Base-by-base conservation (phyloP, 1,140 invertebrate genomes). In the Drosophila serrata region DNA sequence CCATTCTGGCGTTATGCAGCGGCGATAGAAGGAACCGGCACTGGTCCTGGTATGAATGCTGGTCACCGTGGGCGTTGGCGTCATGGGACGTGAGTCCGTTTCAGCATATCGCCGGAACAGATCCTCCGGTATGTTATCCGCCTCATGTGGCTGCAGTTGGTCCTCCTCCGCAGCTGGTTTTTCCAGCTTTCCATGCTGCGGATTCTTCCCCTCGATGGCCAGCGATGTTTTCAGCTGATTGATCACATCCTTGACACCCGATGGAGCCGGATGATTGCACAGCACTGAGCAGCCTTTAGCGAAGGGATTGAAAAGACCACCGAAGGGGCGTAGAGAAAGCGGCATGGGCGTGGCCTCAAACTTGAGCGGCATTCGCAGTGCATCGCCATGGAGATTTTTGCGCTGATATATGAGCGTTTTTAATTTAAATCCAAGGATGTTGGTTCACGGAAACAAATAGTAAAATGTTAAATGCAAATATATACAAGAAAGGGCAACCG, bases 261-360 rank as follows among this genome's bases (percentile, higher is more conserved):
- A 94, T 61, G 96, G 96, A 13, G 95, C 95, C 2, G 96, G 96
- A 93, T 97, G 96, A 85, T 97, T 97, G 93, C 96, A 97, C 3
- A 97, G 93, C 7, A 97, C 94, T 0, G 96, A 97, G 88, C 96
- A 97, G 12, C 95, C 95, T 72, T 95, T 95, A 3, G 96, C 94
- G 91, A 95, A 97, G 4, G 96, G 96, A 93, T 97, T 97, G 92
- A 95, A 97, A 1, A 97, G 93, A 9, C 95, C 95, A 5, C 96
- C 95, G 76, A 96, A 97, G 0, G 96, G 96, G 62, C 96, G 95
- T 27, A 96, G 51, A 1, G 91, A 91, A 9, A 92, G 74, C 3
- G 87, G 81, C 79, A 92, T 90, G n/a, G 91, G 79, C 31, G 56
- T 55, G 3, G 79, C 87, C 55, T 92, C 91, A 33, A 92, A 92